Evolutionary conservation across 2,888 invertebrate species (phyloP).

Genomic region (Zygothrica quintamaculata): DNA sequence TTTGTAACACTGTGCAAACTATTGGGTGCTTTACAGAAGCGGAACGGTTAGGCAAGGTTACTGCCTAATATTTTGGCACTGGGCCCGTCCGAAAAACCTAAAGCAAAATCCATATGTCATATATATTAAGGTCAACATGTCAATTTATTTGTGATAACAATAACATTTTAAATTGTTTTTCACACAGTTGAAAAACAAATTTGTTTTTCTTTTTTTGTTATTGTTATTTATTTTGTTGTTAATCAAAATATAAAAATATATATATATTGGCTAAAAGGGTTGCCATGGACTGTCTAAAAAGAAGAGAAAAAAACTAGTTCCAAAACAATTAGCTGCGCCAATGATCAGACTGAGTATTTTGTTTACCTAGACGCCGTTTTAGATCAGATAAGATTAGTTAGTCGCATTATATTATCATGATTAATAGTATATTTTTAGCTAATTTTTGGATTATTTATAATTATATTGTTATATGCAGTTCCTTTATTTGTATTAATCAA

Average conservation of each 20-base stretch:
- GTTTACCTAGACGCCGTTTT: conserved; percentile 74
- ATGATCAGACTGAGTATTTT: conserved; percentile 51
- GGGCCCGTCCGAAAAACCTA: conserved; percentile 35
- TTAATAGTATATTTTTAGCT: conserved; percentile 74
- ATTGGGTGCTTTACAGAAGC: conserved; percentile 40
- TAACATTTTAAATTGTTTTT: conserved; percentile 31
- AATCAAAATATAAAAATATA: neutral
- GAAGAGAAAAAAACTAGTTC: too few relatives aligned
- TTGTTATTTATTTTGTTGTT: conserved; percentile 1
- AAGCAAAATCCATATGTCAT: conserved; percentile 30
- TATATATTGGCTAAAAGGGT: too few relatives aligned
- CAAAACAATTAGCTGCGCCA: conserved; percentile 24
- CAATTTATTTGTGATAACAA: conserved; percentile 56
- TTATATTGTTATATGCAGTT: conserved; percentile 42
- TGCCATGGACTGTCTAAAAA: too few relatives aligned
- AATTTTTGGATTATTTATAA: conserved; percentile 70
- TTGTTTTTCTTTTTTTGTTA: conserved; percentile 11
- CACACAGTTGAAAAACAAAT: conserved; percentile 1
- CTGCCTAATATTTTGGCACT: conserved; percentile 54
- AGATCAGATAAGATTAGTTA: conserved; percentile 68
- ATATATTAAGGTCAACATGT: conserved; percentile 66
- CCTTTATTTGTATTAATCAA: conserved; percentile 54
- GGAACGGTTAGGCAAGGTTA: conserved; percentile 61
- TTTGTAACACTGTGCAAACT: conserved; percentile 39
- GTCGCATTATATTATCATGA: conserved; percentile 55